Percentiles rank a stretch among this genome's conserved stretches.
These are phyloP conservation scores for Neodiprion pinetum DNA, from an alignment of 1,140 invertebrate genomes.

Conservation along the genomic window DNA sequence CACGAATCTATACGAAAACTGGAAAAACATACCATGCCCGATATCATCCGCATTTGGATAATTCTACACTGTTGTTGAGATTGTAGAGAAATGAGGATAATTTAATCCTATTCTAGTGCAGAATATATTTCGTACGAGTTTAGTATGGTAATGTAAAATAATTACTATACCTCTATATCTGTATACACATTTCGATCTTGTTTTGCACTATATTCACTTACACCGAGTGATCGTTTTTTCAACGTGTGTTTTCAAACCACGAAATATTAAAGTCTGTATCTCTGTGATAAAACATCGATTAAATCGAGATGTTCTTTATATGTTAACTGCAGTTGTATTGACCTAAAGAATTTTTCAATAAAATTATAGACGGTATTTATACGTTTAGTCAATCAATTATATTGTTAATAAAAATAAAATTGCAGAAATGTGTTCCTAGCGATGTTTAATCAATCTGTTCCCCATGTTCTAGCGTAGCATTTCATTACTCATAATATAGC, in stretches of 20 bases:
- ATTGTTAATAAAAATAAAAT: too few relatives aligned
- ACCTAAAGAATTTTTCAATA: not conserved
- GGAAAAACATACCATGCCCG: too few relatives aligned
- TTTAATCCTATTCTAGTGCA: not conserved
- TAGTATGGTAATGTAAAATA: not conserved
- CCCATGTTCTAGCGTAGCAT: too few relatives aligned
- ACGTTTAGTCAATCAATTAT: too few relatives aligned
- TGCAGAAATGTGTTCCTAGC: too few relatives aligned
- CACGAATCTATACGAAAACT: too few relatives aligned
- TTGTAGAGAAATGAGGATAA: not conserved
- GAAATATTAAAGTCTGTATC: conserved; percentile 1
- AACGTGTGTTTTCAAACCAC: not conserved
- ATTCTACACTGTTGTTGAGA: too few relatives aligned
- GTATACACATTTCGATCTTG: not conserved
- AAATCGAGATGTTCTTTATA: not conserved
- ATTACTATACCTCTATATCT: too few relatives aligned
- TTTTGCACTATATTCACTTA: not conserved
- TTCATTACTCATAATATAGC: too few relatives aligned
- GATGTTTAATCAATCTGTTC: too few relatives aligned
- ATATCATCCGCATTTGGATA: too few relatives aligned
- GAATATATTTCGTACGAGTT: not conserved
- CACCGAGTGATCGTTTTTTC: not conserved
- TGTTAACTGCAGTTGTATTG: not conserved
- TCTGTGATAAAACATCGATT: conserved; percentile 1
- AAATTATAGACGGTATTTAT: not conserved